Evolutionary conservation across 2,797 vertebrate species (phyloP).

Genomic region (Sphenodon punctatus): DNA sequence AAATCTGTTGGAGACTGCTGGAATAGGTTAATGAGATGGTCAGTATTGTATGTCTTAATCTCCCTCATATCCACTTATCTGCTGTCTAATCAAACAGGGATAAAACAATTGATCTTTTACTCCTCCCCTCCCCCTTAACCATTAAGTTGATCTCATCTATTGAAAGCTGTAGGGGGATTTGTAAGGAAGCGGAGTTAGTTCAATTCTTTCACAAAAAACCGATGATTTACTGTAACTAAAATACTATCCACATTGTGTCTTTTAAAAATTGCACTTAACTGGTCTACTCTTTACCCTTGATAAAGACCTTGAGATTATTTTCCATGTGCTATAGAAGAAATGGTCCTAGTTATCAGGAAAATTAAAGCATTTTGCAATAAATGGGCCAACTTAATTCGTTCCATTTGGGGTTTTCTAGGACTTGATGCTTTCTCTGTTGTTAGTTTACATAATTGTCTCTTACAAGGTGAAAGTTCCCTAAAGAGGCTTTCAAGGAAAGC

Average conservation of each 20-base stretch:
- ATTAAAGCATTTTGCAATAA: accelerated
- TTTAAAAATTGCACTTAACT: background rate
- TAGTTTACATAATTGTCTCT: background rate
- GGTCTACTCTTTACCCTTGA: background rate
- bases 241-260: background rate
- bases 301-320: background rate
- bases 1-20: background rate
- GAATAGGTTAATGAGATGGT: constrained; percentile 24
- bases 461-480: background rate
- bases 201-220: too few relatives aligned
- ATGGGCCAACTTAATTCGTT: background rate
- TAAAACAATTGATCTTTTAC: background rate
- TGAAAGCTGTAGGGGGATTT: too few relatives aligned
- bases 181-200: too few relatives aligned
- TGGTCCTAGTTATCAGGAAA: background rate
- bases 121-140: too few relatives aligned
- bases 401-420: background rate
- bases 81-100: constrained; percentile 25
- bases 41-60: constrained; percentile 16
- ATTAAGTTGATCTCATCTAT: too few relatives aligned
- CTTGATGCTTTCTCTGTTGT: background rate
- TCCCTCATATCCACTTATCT: constrained; percentile 32
- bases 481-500: background rate
- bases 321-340: accelerated
- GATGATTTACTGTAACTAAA: background rate